Evolutionary conservation across 2,113 vertebrate genomes (phyloP), one percentile per base, ranked within the genome.

Genomic region (Merops nubicus): DNA sequence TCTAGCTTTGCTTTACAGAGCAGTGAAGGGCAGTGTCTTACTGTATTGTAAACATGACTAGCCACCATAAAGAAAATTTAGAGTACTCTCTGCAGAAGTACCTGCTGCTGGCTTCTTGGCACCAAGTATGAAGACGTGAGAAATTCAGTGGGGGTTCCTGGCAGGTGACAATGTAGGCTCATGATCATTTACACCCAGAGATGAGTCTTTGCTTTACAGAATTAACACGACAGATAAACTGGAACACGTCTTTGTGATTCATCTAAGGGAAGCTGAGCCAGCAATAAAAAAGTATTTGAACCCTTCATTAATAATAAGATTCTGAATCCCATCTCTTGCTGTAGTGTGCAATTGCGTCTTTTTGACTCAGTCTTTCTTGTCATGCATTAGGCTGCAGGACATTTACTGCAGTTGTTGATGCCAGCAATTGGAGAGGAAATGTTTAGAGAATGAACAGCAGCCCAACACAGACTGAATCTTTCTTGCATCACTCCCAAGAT

Each of bases 1-100:
- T 74, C 54, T 57, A 91, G 95, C 97, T 98, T 97, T 98, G 96
- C 97, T 96, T 98, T 98, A 98, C 98, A 98, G 98, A 86, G 98
- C 97, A 75, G 92, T 93, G 33, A 98, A 98, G 81, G 73, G 95
- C 73, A 79, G 97, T 97, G 15, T 95, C 97, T 95, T 97, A 97
- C 33, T 92, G n/a, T 15, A 82, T 88, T 80, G 76, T 93, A 64
- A 65, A 72, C 2, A 0, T 95, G 86, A 94, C 40, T 89, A 93
- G 90, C 90, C 54, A 29, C 93, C 80, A 50, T 74, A 88, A 81
- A 75, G 80, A 63, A 86, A 83, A 81, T 54, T 57, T 59, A 22
- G 70, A 74, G 75, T 91, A 86, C 87, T 91, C 50, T 87, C 57
- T 73, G 81, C 81, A 80, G 76, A 94, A 80, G 54, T 31, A 86